phyloP scores from a whole-genome alignment of 2,113 vertebrate genomes.

The Nansenia antarctica region DNA sequence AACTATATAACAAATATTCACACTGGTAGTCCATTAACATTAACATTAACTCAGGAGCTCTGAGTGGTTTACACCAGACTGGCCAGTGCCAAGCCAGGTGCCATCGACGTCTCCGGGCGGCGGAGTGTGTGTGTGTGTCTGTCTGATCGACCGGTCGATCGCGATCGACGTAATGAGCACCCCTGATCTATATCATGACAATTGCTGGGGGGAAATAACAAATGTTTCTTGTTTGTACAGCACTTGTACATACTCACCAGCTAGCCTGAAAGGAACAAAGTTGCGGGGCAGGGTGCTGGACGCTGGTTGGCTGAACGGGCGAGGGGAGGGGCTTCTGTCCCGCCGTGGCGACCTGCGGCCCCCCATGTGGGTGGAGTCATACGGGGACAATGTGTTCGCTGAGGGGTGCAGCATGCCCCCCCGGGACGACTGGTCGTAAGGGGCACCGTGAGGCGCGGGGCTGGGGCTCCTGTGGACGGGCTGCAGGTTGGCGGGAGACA shows the following conservation, averaged over 20 bases:
- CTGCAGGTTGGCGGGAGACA: conserved; percentile 35
- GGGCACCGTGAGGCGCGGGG: background rate
- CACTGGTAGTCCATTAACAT: no score
- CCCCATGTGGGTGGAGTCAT: conserved; percentile 40
- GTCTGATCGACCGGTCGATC: no score
- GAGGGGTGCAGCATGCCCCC: conserved; percentile 7
- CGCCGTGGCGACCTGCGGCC: conserved; percentile 56
- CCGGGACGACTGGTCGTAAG: conserved; percentile 32
- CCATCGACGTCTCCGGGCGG: no score
- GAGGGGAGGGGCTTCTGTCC: conserved; percentile 62
- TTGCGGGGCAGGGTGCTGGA: conserved; percentile 64
- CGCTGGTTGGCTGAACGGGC: conserved; percentile 20
- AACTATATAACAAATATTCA: no score
- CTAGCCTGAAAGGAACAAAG: conserved; percentile 34
- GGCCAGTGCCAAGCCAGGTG: no score
- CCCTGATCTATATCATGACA: no score
- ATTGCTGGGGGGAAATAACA: no score
- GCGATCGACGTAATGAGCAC: no score
- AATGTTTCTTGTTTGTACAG: no score
- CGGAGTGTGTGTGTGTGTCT: no score
- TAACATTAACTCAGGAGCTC: no score
- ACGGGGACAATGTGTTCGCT: conserved; percentile 22
- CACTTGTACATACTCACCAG: conserved; percentile 52
- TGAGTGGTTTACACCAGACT: no score
- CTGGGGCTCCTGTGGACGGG: conserved; percentile 14